These are phyloP conservation scores for Calameuta filiformis DNA, from an alignment of 2,888 invertebrate genomes.

Conservation along the genomic window DNA sequence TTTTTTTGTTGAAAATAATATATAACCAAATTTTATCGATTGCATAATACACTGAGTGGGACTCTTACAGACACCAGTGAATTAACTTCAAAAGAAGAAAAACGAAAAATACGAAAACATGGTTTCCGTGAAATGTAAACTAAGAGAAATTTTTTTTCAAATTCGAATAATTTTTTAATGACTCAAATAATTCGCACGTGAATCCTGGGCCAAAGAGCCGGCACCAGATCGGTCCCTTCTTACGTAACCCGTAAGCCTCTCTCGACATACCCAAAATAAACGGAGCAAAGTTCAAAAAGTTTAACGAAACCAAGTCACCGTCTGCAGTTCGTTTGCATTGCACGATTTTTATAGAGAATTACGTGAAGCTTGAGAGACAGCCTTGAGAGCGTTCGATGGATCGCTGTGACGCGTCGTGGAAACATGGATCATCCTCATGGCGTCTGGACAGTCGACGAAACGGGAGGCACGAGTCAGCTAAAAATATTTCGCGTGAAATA, in stretches of 20 bases:
- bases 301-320: neutral
- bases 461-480: neutral
- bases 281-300: slow-evolving; percentile 22
- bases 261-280: slow-evolving; percentile 32
- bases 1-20: neutral
- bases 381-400: neutral
- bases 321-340: neutral
- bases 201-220: slow-evolving; percentile 22
- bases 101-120: neutral
- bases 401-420: neutral
- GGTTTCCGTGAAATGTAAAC: neutral
- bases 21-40: neutral
- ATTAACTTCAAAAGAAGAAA: neutral
- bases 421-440: neutral
- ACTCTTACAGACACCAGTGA: neutral
- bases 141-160: neutral
- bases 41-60: neutral
- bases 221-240: slow-evolving; percentile 3
- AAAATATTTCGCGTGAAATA: neutral
- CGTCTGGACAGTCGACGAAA: neutral
- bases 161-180: slow-evolving; percentile 6
- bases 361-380: neutral
- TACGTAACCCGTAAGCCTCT: slow-evolving; percentile 16
- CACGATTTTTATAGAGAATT: neutral
- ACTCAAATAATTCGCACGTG: slow-evolving; percentile 21